Evolutionary conservation across 2,113 vertebrate species (phyloP), one percentile per base, ranked within the genome.

Genomic region (Martes martes): DNA sequence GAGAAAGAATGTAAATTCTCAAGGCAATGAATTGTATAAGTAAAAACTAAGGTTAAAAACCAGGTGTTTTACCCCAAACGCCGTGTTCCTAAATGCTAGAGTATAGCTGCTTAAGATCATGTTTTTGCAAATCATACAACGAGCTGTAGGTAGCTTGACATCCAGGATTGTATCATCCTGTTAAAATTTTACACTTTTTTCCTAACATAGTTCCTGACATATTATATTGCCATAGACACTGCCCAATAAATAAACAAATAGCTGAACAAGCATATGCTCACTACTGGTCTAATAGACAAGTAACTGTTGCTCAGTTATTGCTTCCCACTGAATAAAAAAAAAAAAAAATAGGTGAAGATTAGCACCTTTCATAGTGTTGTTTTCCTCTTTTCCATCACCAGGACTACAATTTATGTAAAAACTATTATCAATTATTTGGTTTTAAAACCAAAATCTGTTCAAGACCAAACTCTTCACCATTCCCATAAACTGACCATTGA

Each of bases 41-140:
- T 45, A 92, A 21, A 55, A 18, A 28, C 6, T 55, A 36, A n/a
- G 39, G 7, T 55, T 36, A 23, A 36, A 59, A 95, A 21, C 6
- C 28, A 67, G 15, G 4, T 21, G 9, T 26, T 81, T 2, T 23
- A 5, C 19, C 81, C 3, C 11, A 61, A 76, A 71, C 2, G 2
- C 9, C 39, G 1, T 28, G 55, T 42, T 79, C 23, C 14, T 47
- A n/a, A 50, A 33, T 3, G 11, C 15, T 8, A 18, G 1, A 19
- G 7, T 2, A 4, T 0, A 23, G 7, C 50, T 65, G 4, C 7
- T 74, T 4, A 26, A 24, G 24, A 61, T 4, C 11, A 31, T 0
- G 9, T 1, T 7, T 47, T 67, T 65, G 15, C 9, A 50, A 36
- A 80, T 18, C 26, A 28, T 14, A 8, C 23, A 26, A 4, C 14